Evolutionary conservation across 2,888 invertebrate genomes (phyloP).

Genomic region (Heteromyza rotundicornis): DNA sequence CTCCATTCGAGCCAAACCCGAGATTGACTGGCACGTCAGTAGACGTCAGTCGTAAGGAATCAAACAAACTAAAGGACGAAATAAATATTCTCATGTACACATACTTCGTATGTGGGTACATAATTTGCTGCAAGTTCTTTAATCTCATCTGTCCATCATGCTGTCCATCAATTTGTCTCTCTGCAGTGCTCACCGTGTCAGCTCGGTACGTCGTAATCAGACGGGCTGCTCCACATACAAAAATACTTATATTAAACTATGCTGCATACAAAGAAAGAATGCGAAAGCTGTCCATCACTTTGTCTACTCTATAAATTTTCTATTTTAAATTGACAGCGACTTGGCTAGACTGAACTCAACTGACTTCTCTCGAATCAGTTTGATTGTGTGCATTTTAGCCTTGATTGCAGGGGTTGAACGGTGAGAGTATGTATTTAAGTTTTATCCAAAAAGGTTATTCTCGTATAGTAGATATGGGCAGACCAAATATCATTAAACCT

Average conservation of each 20-base stretch:
- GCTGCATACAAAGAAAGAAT: constrained; percentile 33
- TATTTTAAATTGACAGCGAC: constrained; percentile 60
- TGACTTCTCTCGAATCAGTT: constrained; percentile 23
- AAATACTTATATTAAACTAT: constrained; percentile 15
- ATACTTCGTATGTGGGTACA: constrained; percentile 14
- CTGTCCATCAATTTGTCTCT: constrained; percentile 62
- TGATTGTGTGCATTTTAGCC: background rate
- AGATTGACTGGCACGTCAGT: background rate
- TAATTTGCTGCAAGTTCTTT: constrained; percentile 60
- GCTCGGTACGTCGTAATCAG: constrained; percentile 17
- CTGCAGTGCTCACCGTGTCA: constrained; percentile 7
- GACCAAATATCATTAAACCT: too few relatives aligned
- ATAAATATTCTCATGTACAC: background rate
- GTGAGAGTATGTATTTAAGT: too few relatives aligned
- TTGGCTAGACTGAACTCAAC: constrained; percentile 48
- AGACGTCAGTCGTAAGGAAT: too few relatives aligned
- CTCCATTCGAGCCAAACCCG: constrained; percentile 6
- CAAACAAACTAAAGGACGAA: background rate
- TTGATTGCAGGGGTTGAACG: background rate
- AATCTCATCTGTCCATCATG: constrained; percentile 63
- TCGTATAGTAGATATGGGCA: too few relatives aligned
- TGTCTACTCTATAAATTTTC: constrained; percentile 60
- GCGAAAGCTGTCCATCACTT: constrained; percentile 60
- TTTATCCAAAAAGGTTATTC: too few relatives aligned
- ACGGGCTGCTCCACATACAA: constrained; percentile 14